Evolutionary conservation across 2,888 invertebrate genomes (phyloP).

Genomic region (Tetranychus truncatus): DNA sequence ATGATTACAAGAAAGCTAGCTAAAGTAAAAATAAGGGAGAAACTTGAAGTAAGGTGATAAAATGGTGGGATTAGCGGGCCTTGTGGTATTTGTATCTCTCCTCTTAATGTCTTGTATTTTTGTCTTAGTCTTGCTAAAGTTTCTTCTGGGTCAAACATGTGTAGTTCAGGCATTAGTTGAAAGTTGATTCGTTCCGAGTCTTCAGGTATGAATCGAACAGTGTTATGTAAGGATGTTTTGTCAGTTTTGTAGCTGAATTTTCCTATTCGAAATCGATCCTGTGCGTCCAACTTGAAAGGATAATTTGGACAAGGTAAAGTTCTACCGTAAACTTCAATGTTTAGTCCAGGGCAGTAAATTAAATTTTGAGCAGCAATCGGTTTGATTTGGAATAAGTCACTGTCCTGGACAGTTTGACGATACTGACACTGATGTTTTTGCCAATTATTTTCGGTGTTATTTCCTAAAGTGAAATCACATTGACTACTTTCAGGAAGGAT

Average conservation of each 20-base stretch:
- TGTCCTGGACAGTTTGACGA: neutral
- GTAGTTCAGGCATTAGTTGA: conserved; percentile 3
- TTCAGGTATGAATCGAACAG: neutral
- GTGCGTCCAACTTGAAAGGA: neutral
- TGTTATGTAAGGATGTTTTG: neutral
- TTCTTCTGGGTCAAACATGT: neutral
- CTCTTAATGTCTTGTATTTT: neutral
- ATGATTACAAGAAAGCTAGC: neutral
- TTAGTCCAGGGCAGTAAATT: conserved; percentile 7
- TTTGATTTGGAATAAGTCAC: conserved; percentile 6
- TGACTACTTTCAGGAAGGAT: neutral
- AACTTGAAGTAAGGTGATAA: neutral
- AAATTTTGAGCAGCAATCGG: neutral
- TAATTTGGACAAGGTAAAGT: neutral
- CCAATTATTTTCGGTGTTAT: neutral
- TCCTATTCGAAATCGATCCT: neutral
- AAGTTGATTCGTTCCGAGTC: neutral
- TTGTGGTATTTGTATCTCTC: neutral
- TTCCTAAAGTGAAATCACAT: neutral
- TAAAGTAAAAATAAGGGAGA: neutral
- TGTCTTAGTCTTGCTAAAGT: neutral
- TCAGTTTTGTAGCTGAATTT: neutral
- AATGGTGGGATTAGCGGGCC: neutral
- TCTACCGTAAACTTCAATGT: neutral
- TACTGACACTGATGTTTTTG: neutral